Conservation (phyloP, 2,797 vertebrate species). For the Oophaga sylvatica region DNA sequence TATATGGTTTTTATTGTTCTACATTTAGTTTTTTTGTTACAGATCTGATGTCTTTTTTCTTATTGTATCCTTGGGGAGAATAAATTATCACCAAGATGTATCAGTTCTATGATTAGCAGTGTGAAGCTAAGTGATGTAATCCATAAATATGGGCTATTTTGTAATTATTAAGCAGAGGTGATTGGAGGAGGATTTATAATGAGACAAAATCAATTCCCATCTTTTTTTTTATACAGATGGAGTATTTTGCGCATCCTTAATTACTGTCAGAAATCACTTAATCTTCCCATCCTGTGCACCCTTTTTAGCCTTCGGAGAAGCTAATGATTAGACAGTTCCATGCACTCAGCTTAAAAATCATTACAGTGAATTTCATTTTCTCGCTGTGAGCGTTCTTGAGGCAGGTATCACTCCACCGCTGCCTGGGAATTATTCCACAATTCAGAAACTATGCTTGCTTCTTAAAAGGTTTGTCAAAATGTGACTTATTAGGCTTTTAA, state of each 20-base stretch:
- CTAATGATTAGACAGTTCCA: constrained; percentile 39
- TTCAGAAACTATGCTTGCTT: constrained; percentile 27
- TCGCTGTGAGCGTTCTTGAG: constrained; percentile 37
- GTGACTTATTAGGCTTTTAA: constrained; percentile 41
- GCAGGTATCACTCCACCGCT: constrained; percentile 27
- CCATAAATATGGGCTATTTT: not conserved
- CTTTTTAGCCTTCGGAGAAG: constrained; percentile 9
- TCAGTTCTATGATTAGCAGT: not conserved
- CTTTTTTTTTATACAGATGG: constrained; percentile 19
- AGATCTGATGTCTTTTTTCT: not conserved
- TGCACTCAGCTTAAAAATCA: constrained; percentile 42
- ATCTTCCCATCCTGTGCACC: constrained; percentile 9
- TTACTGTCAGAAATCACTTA: constrained; percentile 47
- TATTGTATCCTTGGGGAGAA: not conserved
- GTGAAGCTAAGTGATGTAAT: not conserved
- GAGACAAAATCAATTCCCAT: constrained; percentile 14
- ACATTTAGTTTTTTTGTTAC: not conserved
- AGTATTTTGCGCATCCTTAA: constrained; percentile 42
- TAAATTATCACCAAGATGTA: not conserved
- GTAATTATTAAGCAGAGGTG: constrained; percentile 24
- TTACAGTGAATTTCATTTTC: constrained; percentile 42
- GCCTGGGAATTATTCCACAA: constrained; percentile 21
- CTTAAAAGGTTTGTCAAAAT: constrained; percentile 55
- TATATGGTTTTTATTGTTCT: no score
- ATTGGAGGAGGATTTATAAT: not conserved